Conservation (phyloP, 2,797 vertebrate species). For the Rachycentron canadum region DNA sequence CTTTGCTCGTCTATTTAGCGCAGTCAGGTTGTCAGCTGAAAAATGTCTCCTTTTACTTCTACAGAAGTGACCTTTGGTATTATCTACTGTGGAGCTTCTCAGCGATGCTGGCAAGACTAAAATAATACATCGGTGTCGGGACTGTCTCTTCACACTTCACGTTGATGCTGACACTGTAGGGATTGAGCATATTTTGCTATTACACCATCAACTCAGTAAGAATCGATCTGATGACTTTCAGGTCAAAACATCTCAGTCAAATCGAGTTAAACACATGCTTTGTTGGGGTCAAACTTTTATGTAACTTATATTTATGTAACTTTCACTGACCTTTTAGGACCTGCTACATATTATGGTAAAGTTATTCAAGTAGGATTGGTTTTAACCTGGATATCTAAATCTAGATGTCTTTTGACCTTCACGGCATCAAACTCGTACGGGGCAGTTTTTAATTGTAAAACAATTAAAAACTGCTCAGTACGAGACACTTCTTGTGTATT, state of each 20-base stretch:
- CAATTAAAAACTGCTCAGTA: no score
- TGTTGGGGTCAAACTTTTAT: no score
- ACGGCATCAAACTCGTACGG: background rate
- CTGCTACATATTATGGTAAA: background rate
- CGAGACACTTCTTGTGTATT: background rate
- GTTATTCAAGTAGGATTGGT: background rate
- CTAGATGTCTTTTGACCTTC: background rate
- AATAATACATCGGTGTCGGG: background rate
- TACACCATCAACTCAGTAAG: background rate
- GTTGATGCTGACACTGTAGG: background rate
- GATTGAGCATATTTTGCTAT: background rate
- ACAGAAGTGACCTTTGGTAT: constrained; percentile 31
- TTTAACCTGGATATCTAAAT: no score
- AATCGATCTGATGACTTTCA: background rate
- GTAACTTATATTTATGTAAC: no score
- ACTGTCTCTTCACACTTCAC: background rate
- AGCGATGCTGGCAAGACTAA: background rate
- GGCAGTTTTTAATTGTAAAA: background rate
- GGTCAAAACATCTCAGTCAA: background rate
- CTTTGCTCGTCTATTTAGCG: constrained; percentile 29
- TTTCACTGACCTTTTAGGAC: background rate
- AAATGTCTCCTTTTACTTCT: constrained; percentile 14
- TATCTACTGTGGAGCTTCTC: constrained; percentile 1
- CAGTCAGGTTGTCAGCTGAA: constrained; percentile 21
- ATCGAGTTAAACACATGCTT: no score